Percentiles rank a stretch among this genome's conserved stretches.
These are phyloP conservation scores for Xiphias gladius DNA, from an alignment of 2,113 vertebrate species.

Conservation along the genomic window DNA sequence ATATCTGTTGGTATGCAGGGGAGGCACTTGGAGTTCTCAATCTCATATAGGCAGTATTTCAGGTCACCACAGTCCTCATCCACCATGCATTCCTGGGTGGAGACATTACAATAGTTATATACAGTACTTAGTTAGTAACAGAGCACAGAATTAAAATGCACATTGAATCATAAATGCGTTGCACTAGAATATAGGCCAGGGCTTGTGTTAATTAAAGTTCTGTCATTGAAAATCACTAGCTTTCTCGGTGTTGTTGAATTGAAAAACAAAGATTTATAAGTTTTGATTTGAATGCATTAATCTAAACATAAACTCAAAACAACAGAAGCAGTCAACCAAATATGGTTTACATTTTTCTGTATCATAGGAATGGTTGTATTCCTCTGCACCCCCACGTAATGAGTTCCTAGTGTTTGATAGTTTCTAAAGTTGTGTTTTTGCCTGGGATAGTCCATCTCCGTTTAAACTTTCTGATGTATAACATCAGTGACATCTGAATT, in stretches of 20 bases:
- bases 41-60: conserved; percentile 90
- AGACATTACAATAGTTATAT: conserved; percentile 16
- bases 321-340: neutral
- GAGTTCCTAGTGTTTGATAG: neutral
- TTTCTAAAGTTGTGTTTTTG: conserved; percentile 15
- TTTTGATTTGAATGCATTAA: neutral
- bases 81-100: conserved; percentile 91
- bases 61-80: conserved; percentile 91
- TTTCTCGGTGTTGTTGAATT: neutral
- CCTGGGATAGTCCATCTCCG: conserved; percentile 30
- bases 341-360: neutral
- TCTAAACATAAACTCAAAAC: neutral
- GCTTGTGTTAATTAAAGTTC: neutral
- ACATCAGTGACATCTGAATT: conserved; percentile 10
- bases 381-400: neutral
- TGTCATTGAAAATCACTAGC: neutral
- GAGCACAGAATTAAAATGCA: neutral
- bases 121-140: neutral
- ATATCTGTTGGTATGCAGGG: conserved; percentile 86
- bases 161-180: neutral
- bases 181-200: neutral
- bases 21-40: conserved; percentile 89
- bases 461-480: conserved; percentile 23
- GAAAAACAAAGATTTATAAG: neutral
- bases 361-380: conserved; percentile 8